Evolutionary conservation across 2,888 invertebrate species (phyloP).

Genomic region (Heliconius sara): DNA sequence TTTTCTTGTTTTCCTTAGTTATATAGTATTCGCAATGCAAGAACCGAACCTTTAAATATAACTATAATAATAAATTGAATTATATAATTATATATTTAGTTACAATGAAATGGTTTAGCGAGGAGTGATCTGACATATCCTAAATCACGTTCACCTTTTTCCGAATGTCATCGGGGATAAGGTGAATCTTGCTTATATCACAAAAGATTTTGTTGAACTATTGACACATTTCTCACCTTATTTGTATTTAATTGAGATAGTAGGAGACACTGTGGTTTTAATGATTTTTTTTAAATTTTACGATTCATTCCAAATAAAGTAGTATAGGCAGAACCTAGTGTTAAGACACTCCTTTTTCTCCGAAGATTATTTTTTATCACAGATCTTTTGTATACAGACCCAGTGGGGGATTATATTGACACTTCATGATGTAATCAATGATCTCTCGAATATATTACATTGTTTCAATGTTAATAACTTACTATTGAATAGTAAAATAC

Average conservation of each 20-base stretch:
- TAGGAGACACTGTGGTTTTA: not conserved
- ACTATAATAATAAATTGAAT: not conserved
- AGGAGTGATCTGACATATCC: conserved; percentile 8
- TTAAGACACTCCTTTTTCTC: no score
- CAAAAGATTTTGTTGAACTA: conserved; percentile 10
- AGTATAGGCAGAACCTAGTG: no score
- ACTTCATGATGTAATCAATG: no score
- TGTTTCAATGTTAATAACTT: no score
- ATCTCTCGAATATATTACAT: no score
- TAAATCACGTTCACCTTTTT: conserved; percentile 22
- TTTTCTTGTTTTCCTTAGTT: no score
- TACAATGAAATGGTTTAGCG: conserved; percentile 5
- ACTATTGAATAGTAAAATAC: no score
- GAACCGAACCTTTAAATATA: not conserved
- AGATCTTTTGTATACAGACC: not conserved
- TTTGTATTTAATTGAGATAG: not conserved
- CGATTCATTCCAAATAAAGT: no score
- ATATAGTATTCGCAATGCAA: not conserved
- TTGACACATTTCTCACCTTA: not conserved
- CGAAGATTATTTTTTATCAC: not conserved
- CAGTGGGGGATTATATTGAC: no score
- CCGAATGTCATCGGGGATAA: conserved; percentile 6
- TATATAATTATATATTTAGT: no score
- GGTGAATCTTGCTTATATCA: conserved; percentile 19
- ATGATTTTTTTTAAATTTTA: not conserved